Conservation (phyloP, 2,888 invertebrate species). For the Patella ulyssiponensis region DNA sequence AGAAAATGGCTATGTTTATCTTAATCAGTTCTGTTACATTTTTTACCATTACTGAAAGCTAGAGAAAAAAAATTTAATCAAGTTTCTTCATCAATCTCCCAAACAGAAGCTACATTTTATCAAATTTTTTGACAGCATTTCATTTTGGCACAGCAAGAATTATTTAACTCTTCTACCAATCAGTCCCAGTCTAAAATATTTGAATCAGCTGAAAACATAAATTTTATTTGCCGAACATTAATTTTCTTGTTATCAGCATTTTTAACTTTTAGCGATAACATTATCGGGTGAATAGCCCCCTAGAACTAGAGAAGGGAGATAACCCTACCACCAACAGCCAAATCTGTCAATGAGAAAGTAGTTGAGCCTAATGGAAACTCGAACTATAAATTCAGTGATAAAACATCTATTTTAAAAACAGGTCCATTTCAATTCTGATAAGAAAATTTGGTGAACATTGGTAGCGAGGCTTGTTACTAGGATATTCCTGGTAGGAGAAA, state of each 20-base stretch:
- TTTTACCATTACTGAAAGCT: neutral
- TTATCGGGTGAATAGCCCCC: slow-evolving; percentile 9
- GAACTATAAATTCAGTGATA: neutral
- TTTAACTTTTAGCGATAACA: slow-evolving; percentile 10
- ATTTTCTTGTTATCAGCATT: neutral
- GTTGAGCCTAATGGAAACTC: neutral
- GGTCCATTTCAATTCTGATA: slow-evolving; percentile 26
- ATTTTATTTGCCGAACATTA: slow-evolving; percentile 1
- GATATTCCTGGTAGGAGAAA: slow-evolving; percentile 12
- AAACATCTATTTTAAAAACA: slow-evolving; percentile 18
- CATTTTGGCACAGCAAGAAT: slow-evolving; percentile 6
- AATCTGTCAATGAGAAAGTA: slow-evolving; percentile 1
- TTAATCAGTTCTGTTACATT: slow-evolving; percentile 1
- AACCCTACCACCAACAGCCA: slow-evolving; percentile 12
- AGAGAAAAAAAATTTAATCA: neutral
- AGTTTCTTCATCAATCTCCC: neutral
- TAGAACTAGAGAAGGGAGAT: slow-evolving; percentile 10
- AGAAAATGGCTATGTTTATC: neutral
- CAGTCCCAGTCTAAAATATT: slow-evolving; percentile 1
- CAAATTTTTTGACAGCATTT: neutral
- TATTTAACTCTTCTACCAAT: neutral
- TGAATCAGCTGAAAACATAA: slow-evolving; percentile 6
- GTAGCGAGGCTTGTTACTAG: slow-evolving; percentile 13
- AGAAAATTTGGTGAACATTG: slow-evolving; percentile 13
- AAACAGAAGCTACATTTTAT: neutral